Evolutionary conservation across 2,797 vertebrate genomes (phyloP).

Genomic region (Silurus lanzhouensis): DNA sequence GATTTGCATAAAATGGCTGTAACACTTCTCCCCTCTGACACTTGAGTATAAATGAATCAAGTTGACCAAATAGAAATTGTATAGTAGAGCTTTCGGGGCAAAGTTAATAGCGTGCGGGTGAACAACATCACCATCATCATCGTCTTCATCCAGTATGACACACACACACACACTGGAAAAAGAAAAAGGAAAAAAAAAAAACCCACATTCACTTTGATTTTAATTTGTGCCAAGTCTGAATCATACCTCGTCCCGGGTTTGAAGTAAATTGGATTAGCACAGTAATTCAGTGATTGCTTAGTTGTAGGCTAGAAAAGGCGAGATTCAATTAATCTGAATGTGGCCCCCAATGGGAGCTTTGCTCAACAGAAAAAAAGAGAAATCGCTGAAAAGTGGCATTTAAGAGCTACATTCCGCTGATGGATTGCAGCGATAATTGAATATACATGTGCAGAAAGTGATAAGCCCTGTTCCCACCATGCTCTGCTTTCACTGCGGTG

Average conservation of each 20-base stretch:
- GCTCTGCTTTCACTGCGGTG: slow-evolving; percentile 27
- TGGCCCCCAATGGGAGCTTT: slow-evolving; percentile 40
- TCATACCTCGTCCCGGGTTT: slow-evolving; percentile 47
- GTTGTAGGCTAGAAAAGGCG: slow-evolving; percentile 52
- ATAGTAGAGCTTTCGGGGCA: neutral
- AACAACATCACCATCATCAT: slow-evolving; percentile 1
- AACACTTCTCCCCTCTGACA: neutral
- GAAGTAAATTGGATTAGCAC: slow-evolving; percentile 57
- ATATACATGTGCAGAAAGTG: slow-evolving; percentile 65
- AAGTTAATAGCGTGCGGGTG: slow-evolving; percentile 1
- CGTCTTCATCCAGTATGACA: slow-evolving; percentile 3
- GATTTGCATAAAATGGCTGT: slow-evolving; percentile 26
- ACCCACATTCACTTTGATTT: slow-evolving; percentile 30
- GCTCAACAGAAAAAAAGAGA: slow-evolving; percentile 18
- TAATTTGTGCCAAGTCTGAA: slow-evolving; percentile 59
- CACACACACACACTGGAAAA: neutral
- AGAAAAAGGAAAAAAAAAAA: neutral
- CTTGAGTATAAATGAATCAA: neutral
- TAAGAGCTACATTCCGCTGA: slow-evolving; percentile 56
- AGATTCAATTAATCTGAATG: slow-evolving; percentile 59
- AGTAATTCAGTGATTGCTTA: slow-evolving; percentile 60
- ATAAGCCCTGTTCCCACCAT: slow-evolving; percentile 68
- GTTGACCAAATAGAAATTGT: neutral
- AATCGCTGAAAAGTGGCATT: slow-evolving; percentile 53
- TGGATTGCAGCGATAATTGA: slow-evolving; percentile 63